phyloP scores from a whole-genome alignment of 1,140 invertebrate genomes.

The Atta texana region DNA sequence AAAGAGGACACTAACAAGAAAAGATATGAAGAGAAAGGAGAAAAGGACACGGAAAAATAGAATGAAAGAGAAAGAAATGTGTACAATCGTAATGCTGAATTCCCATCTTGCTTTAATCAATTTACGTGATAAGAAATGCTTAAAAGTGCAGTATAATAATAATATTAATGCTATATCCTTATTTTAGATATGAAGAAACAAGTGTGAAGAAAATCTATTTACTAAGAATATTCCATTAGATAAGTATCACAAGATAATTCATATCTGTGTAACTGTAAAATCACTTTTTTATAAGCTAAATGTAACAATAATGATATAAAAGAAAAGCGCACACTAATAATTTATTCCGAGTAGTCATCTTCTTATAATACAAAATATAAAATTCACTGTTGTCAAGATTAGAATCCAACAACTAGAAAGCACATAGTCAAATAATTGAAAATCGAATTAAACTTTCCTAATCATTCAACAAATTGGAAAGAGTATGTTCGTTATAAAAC shows the following conservation, averaged over 20 bases:
- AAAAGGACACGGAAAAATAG: not conserved
- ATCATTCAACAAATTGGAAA: not conserved
- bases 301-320: not conserved
- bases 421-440: not conserved
- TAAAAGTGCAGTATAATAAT: slow-evolving; percentile 14
- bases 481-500: not conserved
- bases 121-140: slow-evolving; percentile 24
- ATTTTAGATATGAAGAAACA: slow-evolving; percentile 8
- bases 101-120: slow-evolving; percentile 32
- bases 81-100: slow-evolving; percentile 48
- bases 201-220: not conserved
- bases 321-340: slow-evolving; percentile 8
- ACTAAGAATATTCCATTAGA: slow-evolving; percentile 28
- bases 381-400: not conserved
- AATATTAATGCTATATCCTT: slow-evolving; percentile 8
- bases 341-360: not conserved
- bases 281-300: slow-evolving; percentile 19
- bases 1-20: slow-evolving; percentile 35
- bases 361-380: not conserved
- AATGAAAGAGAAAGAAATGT: slow-evolving; percentile 8
- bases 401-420: not conserved
- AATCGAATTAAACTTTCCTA: not conserved
- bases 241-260: slow-evolving; percentile 23
- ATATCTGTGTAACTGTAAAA: slow-evolving; percentile 29
- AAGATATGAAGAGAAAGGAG: slow-evolving; percentile 42